Evolutionary conservation across 1,140 invertebrate species (phyloP), one percentile per base, ranked within the genome.

Genomic region (Hyphantria cunea): DNA sequence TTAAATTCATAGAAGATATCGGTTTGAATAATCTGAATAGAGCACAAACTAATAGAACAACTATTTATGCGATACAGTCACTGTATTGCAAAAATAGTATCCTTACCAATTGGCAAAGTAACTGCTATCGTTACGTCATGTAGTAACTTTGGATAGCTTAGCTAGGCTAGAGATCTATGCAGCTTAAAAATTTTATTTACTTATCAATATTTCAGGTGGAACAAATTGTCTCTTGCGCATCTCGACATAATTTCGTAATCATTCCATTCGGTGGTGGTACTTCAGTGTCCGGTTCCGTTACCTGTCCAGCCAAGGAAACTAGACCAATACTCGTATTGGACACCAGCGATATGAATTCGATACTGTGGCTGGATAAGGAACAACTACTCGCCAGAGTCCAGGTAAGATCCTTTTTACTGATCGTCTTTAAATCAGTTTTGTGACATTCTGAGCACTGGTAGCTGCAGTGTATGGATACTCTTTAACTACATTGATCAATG

Each of bases 211-310:
- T 44, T 44, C 41, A 89, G 87, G 85, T 90, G 8, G 94, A 95
- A 34, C 93, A 93, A 80, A 92, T 99, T 73, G 95, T 99, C 0
- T 90, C 94, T 53, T 78, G 96, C 12, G 98, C 98, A 0, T 92
- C 93, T 49, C 91, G 94, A 45, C 91, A 95, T 72, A 93, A 96
- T 72, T 93, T 97, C n/a, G 97, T 95, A 31, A 93, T 99, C 34
- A 97, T 99, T 74, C 98, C 98, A 7, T 99, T 96, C 90, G 98
- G 98, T 3, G 98, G 98, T 11, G 98, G 98, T 5, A 99, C 98
- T 0, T 98, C 96, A 66, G 98, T 99, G 0, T 98, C 98, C 0
- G 96, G 97, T 10, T 96, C 97, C 3, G 91, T 98, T 0, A 94
- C 95, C 61, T 99, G 98, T 90, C 98, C 98, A 0, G 78, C 86